Evolutionary conservation across 2,888 invertebrate species (phyloP).

Genomic region (Drosophila paranaensis): DNA sequence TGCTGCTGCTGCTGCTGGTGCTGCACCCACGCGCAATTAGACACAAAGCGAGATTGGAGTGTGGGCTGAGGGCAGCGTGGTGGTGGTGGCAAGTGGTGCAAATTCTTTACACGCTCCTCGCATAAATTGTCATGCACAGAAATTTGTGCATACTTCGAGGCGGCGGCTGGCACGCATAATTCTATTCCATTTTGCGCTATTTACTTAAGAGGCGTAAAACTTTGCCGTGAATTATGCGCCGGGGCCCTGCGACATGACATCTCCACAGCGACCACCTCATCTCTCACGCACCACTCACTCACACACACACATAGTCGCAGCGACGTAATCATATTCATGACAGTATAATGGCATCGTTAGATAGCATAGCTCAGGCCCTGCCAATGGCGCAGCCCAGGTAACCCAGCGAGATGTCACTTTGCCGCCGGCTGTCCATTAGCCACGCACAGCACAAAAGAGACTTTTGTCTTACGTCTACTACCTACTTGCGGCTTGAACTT

Average conservation of each 20-base stretch:
- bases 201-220: conserved; percentile 51
- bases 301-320: background rate
- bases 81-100: conserved; percentile 3
- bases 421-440: conserved; percentile 55
- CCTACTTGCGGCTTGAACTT: conserved; percentile 21
- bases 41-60: conserved; percentile 19
- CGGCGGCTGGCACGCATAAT: conserved; percentile 49
- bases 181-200: conserved; percentile 43
- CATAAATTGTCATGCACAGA: conserved; percentile 48
- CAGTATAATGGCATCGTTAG: conserved; percentile 71
- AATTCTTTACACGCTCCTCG: conserved; percentile 50
- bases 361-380: conserved; percentile 15
- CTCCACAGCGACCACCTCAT: background rate
- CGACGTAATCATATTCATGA: conserved; percentile 72
- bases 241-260: conserved; percentile 10
- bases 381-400: conserved; percentile 28
- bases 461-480: conserved; percentile 34
- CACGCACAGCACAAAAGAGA: conserved; percentile 10
- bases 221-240: conserved; percentile 49
- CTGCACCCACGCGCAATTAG: conserved; percentile 51
- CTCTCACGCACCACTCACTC: background rate
- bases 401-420: conserved; percentile 46
- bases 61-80: background rate
- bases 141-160: conserved; percentile 46
- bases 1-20: background rate